Evolutionary conservation across 2,888 invertebrate species (phyloP), one percentile per base, ranked within the genome.

Genomic region (Atherix ibis): DNA sequence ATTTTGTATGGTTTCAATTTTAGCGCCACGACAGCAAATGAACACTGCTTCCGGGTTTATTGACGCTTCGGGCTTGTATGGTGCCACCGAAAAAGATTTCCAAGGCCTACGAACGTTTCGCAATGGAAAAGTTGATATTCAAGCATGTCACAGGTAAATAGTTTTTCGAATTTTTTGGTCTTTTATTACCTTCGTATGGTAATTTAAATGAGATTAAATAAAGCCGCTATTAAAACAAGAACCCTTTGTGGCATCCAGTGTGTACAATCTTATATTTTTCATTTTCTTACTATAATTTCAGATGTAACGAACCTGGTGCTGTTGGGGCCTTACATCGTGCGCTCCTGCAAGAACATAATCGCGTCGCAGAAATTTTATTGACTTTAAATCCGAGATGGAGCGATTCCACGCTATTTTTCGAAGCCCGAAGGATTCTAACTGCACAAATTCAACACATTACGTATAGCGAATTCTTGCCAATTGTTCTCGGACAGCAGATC

Each of bases 401-500:
- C 39, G 84, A 84, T 49, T 72, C 79, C 25, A 72, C 70, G 1
- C 52, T 85, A 12, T 87, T 81, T 54, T 61, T 78, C 43, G 85
- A 87, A 54, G 68, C 81, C 3, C 68, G 79, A 32, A 65, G 82
- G 30, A 74, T 80, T 9, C 67, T 85, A 9, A 73, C 77, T 0
- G 82, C 84, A 0, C 69, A 82, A 53, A 73, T 87, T 26, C 87
- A 87, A 44, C 85, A 85, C 47, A 76, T 87, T 36, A 85, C 87
- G 1, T 76, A 75, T 53, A 81, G 78, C 47, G 87, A 87, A 54
- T 87, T 80, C 58, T 60, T 85, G 37, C 83, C 84, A 0, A 74
- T 77, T 34, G 65, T 85, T 9, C 56, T 87, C 29, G 83, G 82
- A 38, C 57, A 57, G 40, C 57, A 61, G 44, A 56, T 52, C 4